phyloP scores from a whole-genome alignment of 1,140 invertebrate genomes.

The Melanaphis sacchari region DNA sequence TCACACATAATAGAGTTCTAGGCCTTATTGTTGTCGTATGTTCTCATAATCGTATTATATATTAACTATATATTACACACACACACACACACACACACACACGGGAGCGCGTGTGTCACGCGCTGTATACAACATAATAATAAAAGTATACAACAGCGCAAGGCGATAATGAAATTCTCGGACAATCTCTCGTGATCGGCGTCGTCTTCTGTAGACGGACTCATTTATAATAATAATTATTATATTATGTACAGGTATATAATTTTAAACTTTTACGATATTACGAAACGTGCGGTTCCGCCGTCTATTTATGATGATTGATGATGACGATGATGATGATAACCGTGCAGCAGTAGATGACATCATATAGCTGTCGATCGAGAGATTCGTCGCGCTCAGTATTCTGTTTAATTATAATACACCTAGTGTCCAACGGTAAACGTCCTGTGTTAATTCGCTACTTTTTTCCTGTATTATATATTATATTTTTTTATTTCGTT shows the following conservation, averaged over 20 bases:
- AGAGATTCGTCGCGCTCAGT: conserved; percentile 24
- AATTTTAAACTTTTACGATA: conserved; percentile 11
- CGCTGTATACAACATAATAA: background rate
- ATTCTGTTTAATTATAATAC: conserved; percentile 23
- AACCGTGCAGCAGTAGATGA: conserved; percentile 35
- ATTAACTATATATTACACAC: background rate
- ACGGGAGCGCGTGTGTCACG: background rate
- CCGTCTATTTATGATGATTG: background rate
- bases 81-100: no score
- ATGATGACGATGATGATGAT: conserved; percentile 31
- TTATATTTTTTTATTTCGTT: background rate
- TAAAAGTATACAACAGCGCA: background rate
- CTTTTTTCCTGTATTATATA: background rate
- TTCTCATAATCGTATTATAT: conserved; percentile 18
- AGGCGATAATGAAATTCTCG: background rate
- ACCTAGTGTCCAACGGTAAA: conserved; percentile 40
- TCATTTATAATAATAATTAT: background rate
- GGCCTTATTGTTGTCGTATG: background rate
- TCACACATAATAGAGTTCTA: background rate
- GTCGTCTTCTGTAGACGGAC: background rate
- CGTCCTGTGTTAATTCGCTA: conserved; percentile 20
- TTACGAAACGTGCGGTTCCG: conserved; percentile 1
- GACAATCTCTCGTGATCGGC: conserved; percentile 7
- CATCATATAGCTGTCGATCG: conserved; percentile 24
- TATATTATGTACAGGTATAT: background rate